These are phyloP conservation scores for Ivindomyrus marchei DNA, from an alignment of 2,113 vertebrate species.

Conservation along the genomic window DNA sequence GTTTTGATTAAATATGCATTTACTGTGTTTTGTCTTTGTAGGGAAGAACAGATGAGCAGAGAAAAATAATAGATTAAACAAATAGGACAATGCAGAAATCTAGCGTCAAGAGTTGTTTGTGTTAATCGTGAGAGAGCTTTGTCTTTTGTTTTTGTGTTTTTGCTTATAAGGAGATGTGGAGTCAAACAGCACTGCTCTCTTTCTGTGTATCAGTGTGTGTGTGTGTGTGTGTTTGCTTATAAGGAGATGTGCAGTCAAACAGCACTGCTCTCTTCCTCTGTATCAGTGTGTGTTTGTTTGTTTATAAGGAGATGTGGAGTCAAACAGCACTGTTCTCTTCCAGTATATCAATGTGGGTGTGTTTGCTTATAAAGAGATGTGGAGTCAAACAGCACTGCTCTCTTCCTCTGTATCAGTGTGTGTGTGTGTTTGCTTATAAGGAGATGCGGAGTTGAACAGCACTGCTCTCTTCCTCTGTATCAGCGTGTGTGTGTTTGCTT, in stretches of 20 bases:
- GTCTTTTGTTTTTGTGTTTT: background rate
- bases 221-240: background rate
- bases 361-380: background rate
- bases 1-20: background rate
- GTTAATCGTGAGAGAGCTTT: background rate
- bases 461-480: background rate
- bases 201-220: background rate
- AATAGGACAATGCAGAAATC: background rate
- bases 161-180: background rate
- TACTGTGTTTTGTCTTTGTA: background rate
- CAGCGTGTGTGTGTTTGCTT: background rate
- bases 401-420: background rate
- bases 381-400: background rate
- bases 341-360: background rate
- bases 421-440: background rate
- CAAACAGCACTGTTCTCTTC: no score
- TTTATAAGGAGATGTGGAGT: no score
- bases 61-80: background rate
- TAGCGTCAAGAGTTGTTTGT: background rate
- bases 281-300: no score
- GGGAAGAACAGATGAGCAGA: background rate
- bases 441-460: background rate
- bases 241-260: no score
- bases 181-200: no score
- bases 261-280: background rate